Percentiles rank a stretch among this genome's conserved stretches.
Conservation (phyloP, 2,113 vertebrate genomes). For the Neogale vison region DNA sequence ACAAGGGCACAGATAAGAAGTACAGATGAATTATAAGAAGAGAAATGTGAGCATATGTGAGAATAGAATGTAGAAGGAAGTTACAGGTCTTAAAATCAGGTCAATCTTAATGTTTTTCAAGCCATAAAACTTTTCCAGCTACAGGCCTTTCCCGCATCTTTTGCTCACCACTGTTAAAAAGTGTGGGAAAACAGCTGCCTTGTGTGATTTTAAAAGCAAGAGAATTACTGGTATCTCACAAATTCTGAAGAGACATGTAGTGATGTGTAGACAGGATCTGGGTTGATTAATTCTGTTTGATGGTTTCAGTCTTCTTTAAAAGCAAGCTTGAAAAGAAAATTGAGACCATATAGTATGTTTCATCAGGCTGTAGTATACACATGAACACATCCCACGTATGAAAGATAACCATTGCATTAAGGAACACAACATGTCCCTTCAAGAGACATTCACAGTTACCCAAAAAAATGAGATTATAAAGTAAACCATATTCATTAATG, state of each 20-base stretch:
- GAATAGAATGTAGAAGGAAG: neutral
- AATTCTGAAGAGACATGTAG: neutral
- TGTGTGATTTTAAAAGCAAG: neutral
- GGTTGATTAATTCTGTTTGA: neutral
- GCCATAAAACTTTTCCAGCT: slow-evolving; percentile 43
- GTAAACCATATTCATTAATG: neutral
- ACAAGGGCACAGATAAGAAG: slow-evolving; percentile 51
- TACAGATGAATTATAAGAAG: neutral
- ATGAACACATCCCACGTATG: neutral
- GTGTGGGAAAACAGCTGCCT: slow-evolving; percentile 52
- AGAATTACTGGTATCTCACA: slow-evolving; percentile 39
- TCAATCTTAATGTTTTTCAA: slow-evolving; percentile 9
- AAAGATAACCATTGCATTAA: neutral
- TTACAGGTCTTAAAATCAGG: neutral
- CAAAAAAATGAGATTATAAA: neutral
- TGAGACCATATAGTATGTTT: neutral
- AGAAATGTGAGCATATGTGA: neutral
- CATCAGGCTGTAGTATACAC: neutral
- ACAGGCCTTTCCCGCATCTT: neutral
- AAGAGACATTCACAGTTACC: neutral
- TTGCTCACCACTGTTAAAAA: slow-evolving; percentile 22
- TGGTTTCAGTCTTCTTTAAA: neutral
- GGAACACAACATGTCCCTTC: neutral
- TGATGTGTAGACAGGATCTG: neutral
- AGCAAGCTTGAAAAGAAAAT: neutral